These are phyloP conservation scores for Scaptomyza graminum DNA, from an alignment of 1,140 invertebrate genomes.

Conservation along the genomic window DNA sequence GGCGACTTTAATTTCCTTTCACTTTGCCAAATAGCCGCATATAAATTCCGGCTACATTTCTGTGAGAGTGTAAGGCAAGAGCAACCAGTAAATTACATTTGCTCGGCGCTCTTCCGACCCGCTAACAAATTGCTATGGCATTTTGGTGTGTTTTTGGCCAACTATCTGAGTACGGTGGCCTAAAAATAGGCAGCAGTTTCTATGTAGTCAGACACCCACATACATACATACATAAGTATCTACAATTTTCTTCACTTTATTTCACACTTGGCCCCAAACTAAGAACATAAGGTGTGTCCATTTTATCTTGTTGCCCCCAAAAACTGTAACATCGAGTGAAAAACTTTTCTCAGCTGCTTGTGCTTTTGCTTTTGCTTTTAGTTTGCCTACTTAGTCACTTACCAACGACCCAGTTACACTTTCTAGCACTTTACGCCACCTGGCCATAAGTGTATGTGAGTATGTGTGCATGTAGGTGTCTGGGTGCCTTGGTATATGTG, in stretches of 20 bases:
- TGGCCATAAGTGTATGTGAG: conserved; percentile 11
- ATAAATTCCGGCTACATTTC: conserved; percentile 60
- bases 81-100: conserved; percentile 63
- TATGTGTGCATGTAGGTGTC: conserved; percentile 20
- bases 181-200: conserved; percentile 51
- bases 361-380: conserved; percentile 50
- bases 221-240: conserved; percentile 4
- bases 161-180: conserved; percentile 6
- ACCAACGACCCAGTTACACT: conserved; percentile 57
- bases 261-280: conserved; percentile 51
- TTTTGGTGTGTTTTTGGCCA: conserved; percentile 35
- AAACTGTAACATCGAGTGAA: conserved; percentile 46
- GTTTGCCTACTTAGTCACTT: conserved; percentile 45
- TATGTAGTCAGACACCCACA: conserved; percentile 4
- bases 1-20: conserved; percentile 48
- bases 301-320: conserved; percentile 53
- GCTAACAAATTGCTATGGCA: conserved; percentile 60
- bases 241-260: conserved; percentile 63
- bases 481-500: conserved; percentile 17
- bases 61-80: conserved; percentile 22
- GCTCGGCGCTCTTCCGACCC: conserved; percentile 39
- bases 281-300: conserved; percentile 56
- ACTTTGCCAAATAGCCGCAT: conserved; percentile 61
- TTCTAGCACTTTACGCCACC: conserved; percentile 30
- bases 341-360: conserved; percentile 42